Base-by-base conservation (phyloP, 64 coral and sea anemone species). In the Dendrophyllia cribrosa region DNA sequence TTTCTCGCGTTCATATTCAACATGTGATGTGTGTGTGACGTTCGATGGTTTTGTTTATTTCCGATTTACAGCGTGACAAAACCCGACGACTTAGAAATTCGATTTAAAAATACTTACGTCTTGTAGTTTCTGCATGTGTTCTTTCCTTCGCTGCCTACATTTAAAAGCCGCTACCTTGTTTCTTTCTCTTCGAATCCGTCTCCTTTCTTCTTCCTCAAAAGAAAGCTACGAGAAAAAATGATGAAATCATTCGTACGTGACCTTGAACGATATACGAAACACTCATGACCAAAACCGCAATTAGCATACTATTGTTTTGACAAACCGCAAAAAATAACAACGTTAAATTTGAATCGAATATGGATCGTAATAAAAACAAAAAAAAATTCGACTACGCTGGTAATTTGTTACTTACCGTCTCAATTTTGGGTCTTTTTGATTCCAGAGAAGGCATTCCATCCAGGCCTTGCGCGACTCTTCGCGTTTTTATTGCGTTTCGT, bases 161-260 rank as follows among this genome's bases (percentile, higher is more conserved):
- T 93, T 96, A 52, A 93, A 99, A 23, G 97, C 97, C 11, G 97
- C 97, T 25, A 96, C 45, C 77, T 99, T 99, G 69, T 99, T 99
- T 86, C 97, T 75, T 74, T 99, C 97, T 91, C 97, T 91, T 88
- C 97, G 59, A 58, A 96, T 82, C 43, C 91, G 61, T 78, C 97
- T 51, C 74, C 91, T 99, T 55, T 99, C 97, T 59, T 96, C 87
- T 62, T 99, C 97, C 77, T 93, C 94, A 47, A 79, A 73, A 43
- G 97, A 91, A 3, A 99, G 91, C 97, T 99, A 66, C 61, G 74
- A 82, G 50, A 23, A 23, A 82, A 7, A 43, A 8, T 45, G 58
- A 34, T 60, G 51, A 43, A n/a, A 58, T 51, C 2, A 25, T 5
- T 19, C 46, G 4, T 65, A 49, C 53, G 26, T 74, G 80, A 88